Base-by-base conservation (phyloP, 2,888 invertebrate species). In the Dicyrtomina minuta region DNA sequence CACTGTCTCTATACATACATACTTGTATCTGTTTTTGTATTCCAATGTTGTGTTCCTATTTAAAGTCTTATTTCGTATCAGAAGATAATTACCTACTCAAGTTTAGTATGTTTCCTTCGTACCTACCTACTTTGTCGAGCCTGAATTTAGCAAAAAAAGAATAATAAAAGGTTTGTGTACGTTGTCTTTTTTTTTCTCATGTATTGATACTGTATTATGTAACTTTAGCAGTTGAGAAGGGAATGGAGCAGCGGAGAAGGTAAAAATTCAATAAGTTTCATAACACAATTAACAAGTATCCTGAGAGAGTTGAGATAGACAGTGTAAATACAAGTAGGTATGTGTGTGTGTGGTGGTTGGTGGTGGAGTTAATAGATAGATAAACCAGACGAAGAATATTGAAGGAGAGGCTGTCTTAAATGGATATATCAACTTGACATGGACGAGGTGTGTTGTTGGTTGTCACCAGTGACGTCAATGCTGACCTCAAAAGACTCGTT, bases 401-500 rank as follows among this genome's bases (percentile, higher is more conserved):
- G 59, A 60, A 60, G 59, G 59, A 60, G 43, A 60, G 43, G 33
- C 59, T 53, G 39, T 53, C 64, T 53, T 64, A 64, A 64, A 51
- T 51, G 64, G 39, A 43, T 51, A 64, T 51, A 33, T 33, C 33
- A 33, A 26, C 64, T 64, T 64, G 64, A 64, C 64, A 64, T 64
- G 27, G 64, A 33, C 64, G 24, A 64, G 64, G 46, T 61, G 26
- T 43, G 66, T 49, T 66, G 56, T 58, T 56, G 17, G 44, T 66
- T 66, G 58, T 56, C 66, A 66, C 56, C 56, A 64, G 59, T 66
- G 66, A 66, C 66, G 66, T 66, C 66, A 66, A 66, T 66, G 58
- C 66, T 66, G 66, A 66, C 66, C 66, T 66, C 66, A 66, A 66
- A 66, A 66, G 59, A 66, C 58, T 59, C 66, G 58, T 59, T 58